phyloP scores from a whole-genome alignment of 2,113 vertebrate species.

The Glaucomys volans region DNA sequence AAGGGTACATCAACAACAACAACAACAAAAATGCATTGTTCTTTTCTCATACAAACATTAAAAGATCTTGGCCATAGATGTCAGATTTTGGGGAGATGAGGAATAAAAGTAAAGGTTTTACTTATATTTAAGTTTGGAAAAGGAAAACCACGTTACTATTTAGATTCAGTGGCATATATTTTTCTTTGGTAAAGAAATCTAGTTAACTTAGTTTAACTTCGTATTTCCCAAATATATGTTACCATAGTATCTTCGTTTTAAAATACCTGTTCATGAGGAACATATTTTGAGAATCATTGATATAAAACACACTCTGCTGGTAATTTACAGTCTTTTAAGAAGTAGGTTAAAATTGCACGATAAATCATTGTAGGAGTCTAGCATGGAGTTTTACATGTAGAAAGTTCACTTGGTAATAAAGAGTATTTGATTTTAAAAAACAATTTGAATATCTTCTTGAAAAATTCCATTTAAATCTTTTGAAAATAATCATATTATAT shows the following conservation, averaged over 20 bases:
- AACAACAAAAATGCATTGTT: slow-evolving; percentile 11
- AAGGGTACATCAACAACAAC: too few relatives aligned
- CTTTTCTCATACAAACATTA: not conserved
- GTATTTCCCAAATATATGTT: not conserved
- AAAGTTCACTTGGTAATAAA: slow-evolving; percentile 43
- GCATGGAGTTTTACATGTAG: slow-evolving; percentile 1
- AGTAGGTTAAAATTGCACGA: not conserved
- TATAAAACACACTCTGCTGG: not conserved
- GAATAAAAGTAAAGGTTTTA: slow-evolving; percentile 4
- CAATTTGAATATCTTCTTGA: not conserved
- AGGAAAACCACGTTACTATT: slow-evolving; percentile 47
- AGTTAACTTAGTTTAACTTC: not conserved
- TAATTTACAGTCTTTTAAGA: slow-evolving; percentile 1
- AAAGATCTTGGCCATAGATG: not conserved
- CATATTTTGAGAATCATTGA: not conserved
- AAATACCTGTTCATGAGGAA: not conserved
- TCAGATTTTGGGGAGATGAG: not conserved
- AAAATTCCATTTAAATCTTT: too few relatives aligned
- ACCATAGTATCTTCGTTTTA: not conserved
- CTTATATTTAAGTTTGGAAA: slow-evolving; percentile 32
- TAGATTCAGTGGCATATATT: not conserved
- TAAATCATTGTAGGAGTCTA: not conserved
- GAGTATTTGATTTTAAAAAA: slow-evolving; percentile 28
- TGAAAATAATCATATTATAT: not conserved
- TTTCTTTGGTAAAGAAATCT: slow-evolving; percentile 44